These are phyloP conservation scores for Bothrops jararaca DNA, from an alignment of 2,113 vertebrate genomes.

Conservation along the genomic window DNA sequence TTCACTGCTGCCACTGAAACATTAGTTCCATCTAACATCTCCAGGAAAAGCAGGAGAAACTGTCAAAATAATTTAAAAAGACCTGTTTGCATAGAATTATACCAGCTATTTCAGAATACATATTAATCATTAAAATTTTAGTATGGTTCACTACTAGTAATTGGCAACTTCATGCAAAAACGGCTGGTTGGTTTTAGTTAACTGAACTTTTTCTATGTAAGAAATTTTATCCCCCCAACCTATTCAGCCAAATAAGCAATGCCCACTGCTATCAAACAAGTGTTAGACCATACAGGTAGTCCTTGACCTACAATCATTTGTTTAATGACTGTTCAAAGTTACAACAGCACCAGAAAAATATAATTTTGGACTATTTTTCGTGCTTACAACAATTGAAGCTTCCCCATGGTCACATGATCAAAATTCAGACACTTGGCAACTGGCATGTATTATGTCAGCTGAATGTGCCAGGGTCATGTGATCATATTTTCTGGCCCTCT, in stretches of 20 bases:
- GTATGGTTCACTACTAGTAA: background rate
- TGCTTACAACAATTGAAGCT: background rate
- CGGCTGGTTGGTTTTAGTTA: background rate
- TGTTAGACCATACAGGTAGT: background rate
- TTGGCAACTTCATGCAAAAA: background rate
- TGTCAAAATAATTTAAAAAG: background rate
- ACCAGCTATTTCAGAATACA: background rate
- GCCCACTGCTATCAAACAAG: background rate
- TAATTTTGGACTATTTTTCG: background rate
- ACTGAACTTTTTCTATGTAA: background rate
- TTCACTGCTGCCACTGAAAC: background rate
- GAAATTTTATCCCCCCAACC: background rate
- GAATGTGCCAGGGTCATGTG: background rate
- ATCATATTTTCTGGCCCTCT: background rate
- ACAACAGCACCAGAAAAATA: too few species aligned
- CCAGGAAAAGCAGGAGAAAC: background rate
- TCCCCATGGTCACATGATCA: background rate
- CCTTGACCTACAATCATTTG: too few species aligned
- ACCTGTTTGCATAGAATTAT: background rate
- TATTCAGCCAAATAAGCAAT: background rate
- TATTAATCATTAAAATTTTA: background rate
- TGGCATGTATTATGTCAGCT: background rate
- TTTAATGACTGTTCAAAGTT: too few species aligned
- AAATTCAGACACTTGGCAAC: background rate
- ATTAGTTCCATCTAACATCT: background rate